Conservation (phyloP, 2,113 vertebrate species). For the Ceyx margarethae region DNA sequence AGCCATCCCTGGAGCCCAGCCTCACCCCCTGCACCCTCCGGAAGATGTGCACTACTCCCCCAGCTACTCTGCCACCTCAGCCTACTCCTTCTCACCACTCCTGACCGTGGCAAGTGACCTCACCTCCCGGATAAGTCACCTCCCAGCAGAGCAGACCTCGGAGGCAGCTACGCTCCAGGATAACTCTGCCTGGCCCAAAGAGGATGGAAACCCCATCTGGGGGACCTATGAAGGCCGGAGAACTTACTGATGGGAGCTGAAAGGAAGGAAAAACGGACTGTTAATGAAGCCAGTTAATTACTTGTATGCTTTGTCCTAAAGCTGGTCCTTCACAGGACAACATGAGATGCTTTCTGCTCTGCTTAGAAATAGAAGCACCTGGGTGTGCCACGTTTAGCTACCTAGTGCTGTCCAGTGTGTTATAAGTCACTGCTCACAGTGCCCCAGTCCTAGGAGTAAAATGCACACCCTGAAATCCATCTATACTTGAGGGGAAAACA, state of each 20-base stretch:
- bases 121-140: constrained; percentile 74
- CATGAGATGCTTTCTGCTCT: neutral
- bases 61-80: constrained; percentile 71
- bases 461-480: neutral
- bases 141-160: constrained; percentile 72
- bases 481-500: neutral
- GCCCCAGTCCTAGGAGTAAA: neutral
- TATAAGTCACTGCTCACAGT: neutral
- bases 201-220: constrained; percentile 81
- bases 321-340: neutral
- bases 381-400: neutral
- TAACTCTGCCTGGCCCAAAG: constrained; percentile 80
- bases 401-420: neutral
- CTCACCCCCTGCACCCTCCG: constrained; percentile 83
- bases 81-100: constrained; percentile 80
- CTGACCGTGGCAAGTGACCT: constrained; percentile 77
- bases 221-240: constrained; percentile 83
- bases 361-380: neutral
- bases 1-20: constrained; percentile 70
- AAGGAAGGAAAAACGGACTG: neutral
- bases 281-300: neutral
- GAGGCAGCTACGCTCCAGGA: constrained; percentile 68
- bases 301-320: neutral
- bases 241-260: constrained; percentile 75
- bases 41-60: constrained; percentile 85